These are phyloP conservation scores for Pogonophryne albipinna DNA, from an alignment of 2,797 vertebrate genomes.

Conservation along the genomic window DNA sequence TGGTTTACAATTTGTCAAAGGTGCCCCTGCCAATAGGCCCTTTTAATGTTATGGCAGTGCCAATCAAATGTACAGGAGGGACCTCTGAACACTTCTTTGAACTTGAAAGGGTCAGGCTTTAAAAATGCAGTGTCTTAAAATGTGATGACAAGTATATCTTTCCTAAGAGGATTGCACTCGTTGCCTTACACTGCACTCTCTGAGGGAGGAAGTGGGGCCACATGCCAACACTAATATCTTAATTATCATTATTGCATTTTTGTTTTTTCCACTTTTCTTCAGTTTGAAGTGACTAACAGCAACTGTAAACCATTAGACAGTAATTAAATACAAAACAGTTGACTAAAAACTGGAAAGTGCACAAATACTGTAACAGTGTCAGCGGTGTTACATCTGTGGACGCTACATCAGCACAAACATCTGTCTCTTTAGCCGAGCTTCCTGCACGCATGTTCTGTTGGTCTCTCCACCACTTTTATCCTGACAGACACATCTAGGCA, in stretches of 20 bases:
- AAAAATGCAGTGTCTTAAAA: conserved; percentile 60
- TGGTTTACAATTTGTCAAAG: conserved; percentile 72
- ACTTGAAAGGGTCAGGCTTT: conserved; percentile 50
- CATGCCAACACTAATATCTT: conserved; percentile 43
- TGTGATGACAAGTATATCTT: conserved; percentile 71
- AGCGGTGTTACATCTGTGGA: not conserved
- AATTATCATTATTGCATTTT: conserved; percentile 49
- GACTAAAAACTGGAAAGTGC: not conserved
- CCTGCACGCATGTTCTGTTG: not conserved
- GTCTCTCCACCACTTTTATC: not conserved
- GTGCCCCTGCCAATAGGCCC: conserved; percentile 61
- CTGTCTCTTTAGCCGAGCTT: not conserved
- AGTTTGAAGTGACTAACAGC: conserved; percentile 26
- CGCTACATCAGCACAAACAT: not conserved
- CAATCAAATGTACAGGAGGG: conserved; percentile 70
- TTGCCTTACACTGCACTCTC: conserved; percentile 48
- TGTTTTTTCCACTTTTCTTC: conserved; percentile 22
- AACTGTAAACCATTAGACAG: conserved; percentile 18
- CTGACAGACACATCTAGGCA: not conserved
- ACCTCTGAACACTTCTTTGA: conserved; percentile 55
- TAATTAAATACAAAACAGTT: conserved; percentile 12
- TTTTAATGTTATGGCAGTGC: conserved; percentile 63
- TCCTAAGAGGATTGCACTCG: conserved; percentile 57
- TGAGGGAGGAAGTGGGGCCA: conserved; percentile 41
- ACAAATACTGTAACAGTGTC: not conserved